Evolutionary conservation across 2,797 vertebrate species (phyloP).

Genomic region (Myotis findleyi): DNA sequence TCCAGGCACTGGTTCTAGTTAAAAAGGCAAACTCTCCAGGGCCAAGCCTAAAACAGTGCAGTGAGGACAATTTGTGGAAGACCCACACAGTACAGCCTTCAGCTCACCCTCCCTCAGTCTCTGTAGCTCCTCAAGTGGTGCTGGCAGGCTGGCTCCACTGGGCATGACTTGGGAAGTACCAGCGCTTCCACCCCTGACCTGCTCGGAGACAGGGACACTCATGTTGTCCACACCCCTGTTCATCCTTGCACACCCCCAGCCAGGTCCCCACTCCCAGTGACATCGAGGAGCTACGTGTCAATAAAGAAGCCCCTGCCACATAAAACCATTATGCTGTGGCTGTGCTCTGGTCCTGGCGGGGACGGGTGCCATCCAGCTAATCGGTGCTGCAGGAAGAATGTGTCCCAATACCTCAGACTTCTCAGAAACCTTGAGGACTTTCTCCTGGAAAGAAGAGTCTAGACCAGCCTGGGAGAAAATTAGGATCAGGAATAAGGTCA

Average conservation of each 20-base stretch:
- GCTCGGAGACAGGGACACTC: background rate
- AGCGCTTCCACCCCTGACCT: background rate
- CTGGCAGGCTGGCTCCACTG: fast-evolving
- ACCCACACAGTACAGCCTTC: background rate
- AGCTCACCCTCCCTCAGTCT: background rate
- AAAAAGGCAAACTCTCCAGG: background rate
- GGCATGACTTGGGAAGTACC: background rate
- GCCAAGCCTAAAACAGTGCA: background rate
- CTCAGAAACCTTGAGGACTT: background rate
- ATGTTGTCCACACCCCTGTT: background rate
- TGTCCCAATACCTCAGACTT: background rate
- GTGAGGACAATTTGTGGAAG: background rate
- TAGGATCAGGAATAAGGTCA: background rate
- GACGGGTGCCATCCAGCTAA: fast-evolving
- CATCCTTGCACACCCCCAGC: background rate
- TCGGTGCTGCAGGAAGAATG: background rate
- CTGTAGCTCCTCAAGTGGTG: fast-evolving
- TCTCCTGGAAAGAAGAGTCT: background rate
- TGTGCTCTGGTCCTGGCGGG: background rate
- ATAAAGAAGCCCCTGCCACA: background rate
- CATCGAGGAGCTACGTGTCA: background rate
- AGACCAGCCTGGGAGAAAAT: background rate
- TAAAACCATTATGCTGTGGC: background rate
- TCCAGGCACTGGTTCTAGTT: background rate
- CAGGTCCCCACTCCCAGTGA: background rate